These are phyloP conservation scores for Ceyx erithaca DNA, from an alignment of 2,797 vertebrate species.

Conservation along the genomic window DNA sequence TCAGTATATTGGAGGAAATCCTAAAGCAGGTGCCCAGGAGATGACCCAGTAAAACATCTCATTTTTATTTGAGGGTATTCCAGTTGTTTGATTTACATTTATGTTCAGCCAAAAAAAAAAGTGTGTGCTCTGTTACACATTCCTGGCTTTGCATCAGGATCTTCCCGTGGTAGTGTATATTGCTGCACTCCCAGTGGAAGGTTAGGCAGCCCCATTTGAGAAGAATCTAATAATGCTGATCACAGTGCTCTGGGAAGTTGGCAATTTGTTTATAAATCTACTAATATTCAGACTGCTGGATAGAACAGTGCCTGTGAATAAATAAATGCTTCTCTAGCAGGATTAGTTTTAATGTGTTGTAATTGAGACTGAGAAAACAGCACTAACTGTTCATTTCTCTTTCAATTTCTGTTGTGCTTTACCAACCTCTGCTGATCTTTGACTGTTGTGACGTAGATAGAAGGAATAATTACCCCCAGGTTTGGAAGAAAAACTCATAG, in stretches of 20 bases:
- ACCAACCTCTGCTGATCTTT: background rate
- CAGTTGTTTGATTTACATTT: background rate
- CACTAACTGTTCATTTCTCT: background rate
- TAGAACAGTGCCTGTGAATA: background rate
- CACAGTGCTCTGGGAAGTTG: background rate
- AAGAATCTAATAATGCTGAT: background rate
- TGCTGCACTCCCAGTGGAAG: background rate
- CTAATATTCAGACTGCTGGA: background rate
- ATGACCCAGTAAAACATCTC: background rate
- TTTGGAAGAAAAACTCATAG: background rate
- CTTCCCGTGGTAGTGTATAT: background rate
- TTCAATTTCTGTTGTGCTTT: background rate
- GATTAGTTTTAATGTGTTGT: background rate
- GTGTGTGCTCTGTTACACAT: background rate
- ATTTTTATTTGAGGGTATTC: background rate
- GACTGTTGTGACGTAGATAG: background rate
- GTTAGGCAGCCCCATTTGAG: background rate
- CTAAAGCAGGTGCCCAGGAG: background rate
- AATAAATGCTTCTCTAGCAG: background rate
- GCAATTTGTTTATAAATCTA: background rate
- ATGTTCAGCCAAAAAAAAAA: background rate
- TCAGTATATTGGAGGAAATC: background rate
- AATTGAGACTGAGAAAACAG: background rate
- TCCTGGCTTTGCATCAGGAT: background rate
- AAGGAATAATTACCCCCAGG: background rate